A percentile compares a stretch with the other conserved stretches of the same genome.
phyloP scores from a whole-genome alignment of 2,797 vertebrate species.

The Sciaenops ocellatus region DNA sequence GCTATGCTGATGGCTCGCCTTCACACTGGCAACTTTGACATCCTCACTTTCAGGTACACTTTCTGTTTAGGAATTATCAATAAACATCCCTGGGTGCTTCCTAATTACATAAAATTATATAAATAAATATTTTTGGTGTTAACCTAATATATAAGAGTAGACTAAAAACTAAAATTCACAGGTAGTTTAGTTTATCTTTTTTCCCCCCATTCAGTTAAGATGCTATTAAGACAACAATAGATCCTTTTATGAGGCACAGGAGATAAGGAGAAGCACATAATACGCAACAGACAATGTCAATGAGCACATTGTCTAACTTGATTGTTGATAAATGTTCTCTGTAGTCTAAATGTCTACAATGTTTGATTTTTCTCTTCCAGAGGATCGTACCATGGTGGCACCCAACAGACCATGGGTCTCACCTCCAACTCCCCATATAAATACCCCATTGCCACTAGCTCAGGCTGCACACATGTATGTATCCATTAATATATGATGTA shows the following conservation, averaged over 20 bases:
- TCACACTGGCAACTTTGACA: constrained; percentile 87
- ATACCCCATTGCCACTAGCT: constrained; percentile 78
- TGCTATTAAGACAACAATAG: neutral
- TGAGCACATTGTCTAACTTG: neutral
- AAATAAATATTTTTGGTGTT: neutral
- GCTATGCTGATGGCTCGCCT: constrained; percentile 91
- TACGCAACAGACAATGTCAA: neutral
- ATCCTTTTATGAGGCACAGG: neutral
- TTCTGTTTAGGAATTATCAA: too few species aligned
- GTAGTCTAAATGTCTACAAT: neutral
- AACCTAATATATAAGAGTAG: neutral
- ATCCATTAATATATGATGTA: neutral
- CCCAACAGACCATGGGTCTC: constrained; percentile 83
- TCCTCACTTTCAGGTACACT: constrained; percentile 71
- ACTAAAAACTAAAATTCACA: neutral
- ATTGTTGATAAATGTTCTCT: neutral
- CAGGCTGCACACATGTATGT: constrained; percentile 88
- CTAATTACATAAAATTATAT: too few species aligned
- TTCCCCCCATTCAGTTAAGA: neutral
- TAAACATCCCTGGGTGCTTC: neutral
- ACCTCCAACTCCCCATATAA: constrained; percentile 86
- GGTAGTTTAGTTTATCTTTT: neutral
- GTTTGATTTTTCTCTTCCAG: constrained; percentile 70
- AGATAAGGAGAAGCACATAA: neutral
- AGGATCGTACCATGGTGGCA: constrained; percentile 90